phyloP scores from a whole-genome alignment of 2,888 invertebrate species.

The Andricus quercusramuli region DNA sequence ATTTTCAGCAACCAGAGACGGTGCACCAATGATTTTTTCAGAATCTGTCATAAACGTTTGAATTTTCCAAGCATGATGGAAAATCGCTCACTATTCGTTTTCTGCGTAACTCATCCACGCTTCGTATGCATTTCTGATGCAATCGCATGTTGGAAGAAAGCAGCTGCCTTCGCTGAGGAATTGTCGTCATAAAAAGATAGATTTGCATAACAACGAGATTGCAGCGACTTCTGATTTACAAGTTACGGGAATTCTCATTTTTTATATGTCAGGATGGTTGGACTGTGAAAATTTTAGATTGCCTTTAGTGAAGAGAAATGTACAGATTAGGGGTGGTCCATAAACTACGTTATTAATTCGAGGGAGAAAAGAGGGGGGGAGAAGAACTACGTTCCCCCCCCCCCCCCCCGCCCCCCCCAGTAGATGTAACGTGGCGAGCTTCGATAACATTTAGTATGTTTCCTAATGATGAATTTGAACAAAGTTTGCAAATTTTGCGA shows the following conservation, averaged over 20 bases:
- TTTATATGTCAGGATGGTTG: constrained; percentile 4
- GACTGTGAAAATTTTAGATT: constrained; percentile 3
- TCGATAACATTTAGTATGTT: too few relatives aligned
- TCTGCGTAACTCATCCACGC: constrained; percentile 23
- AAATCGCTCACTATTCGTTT: not conserved
- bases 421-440: too few relatives aligned
- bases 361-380: rapidly evolving
- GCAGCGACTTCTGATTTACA: constrained; percentile 28
- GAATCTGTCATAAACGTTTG: not conserved
- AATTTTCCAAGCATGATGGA: not conserved
- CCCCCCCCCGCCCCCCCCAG: too few relatives aligned
- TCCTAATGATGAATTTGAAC: too few relatives aligned
- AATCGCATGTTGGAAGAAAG: constrained; percentile 28
- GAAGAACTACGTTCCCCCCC: too few relatives aligned
- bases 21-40: not conserved
- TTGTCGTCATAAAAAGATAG: constrained; percentile 53
- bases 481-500: too few relatives aligned
- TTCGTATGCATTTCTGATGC: constrained; percentile 39
- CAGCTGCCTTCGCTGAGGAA: constrained; percentile 41
- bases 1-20: not conserved
- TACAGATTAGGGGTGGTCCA: not conserved
- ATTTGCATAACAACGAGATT: constrained; percentile 52
- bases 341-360: too few relatives aligned
- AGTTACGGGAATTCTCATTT: constrained; percentile 20
- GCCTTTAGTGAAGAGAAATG: not conserved